Evolutionary conservation across 2,797 vertebrate genomes (phyloP), one percentile per base, ranked within the genome.

Genomic region (Hydrophis major): DNA sequence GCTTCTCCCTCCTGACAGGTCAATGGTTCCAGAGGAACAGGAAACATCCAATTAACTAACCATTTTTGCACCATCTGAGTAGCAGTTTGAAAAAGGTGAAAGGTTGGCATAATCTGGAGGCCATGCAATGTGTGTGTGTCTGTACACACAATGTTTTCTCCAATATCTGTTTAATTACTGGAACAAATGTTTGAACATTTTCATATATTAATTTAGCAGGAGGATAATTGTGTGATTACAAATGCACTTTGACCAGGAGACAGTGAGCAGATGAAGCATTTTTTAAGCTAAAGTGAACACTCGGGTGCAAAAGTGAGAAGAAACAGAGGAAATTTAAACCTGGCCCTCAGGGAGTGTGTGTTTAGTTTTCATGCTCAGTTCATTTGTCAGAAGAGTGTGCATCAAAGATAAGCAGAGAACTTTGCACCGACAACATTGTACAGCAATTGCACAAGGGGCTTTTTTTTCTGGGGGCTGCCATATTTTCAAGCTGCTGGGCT

Each of bases 141-240:
- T 59, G 59, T 22, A 6, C 18, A 59, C 5, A 59, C 57, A 59
- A 55, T 11, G 88, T 96, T 95, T 94, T 89, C 94, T 94, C 93
- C 95, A 96, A 95, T 97, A 96, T 96, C 95, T 95, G 95, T 95
- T 97, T 97, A 97, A 97, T 97, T 97, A 96, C 94, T 95, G 95
- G 94, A 96, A 96, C 96, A 94, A 96, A 96, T 95, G 96, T 97
- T 97, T 95, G 95, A 97, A 96, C 96, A 96, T 96, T 97, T 96
- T 92, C 96, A 96, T 95, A 90, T 91, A 96, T 96, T 96, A 96
- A 96, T 97, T 96, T 96, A 96, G 93, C 95, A 92, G 95, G 91
- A 94, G 93, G 91, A 94, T 95, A 95, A 96, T 95, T 95, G 95
- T 94, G 10, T 93, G 96, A 94, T 94, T 94, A 96, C 94, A 95